These are phyloP conservation scores for Azorinus chamasolen DNA, from an alignment of 2,888 invertebrate genomes.

Conservation along the genomic window DNA sequence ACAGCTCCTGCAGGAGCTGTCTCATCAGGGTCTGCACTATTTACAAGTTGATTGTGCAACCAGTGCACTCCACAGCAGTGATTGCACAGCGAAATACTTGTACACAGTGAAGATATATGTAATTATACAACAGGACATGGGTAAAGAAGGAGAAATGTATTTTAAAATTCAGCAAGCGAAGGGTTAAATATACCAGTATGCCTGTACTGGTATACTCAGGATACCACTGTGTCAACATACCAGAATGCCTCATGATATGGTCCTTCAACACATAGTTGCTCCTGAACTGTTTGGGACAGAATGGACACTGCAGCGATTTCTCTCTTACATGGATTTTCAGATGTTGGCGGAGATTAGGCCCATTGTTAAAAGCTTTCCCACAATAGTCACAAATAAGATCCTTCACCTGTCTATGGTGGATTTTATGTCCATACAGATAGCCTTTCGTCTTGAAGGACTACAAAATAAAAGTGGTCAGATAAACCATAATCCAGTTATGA, in stretches of 20 bases:
- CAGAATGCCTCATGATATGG: conserved; percentile 52
- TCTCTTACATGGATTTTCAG: conserved; percentile 39
- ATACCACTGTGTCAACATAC: conserved; percentile 15
- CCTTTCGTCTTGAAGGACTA: conserved; percentile 42
- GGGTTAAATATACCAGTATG: neutral
- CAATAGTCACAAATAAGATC: conserved; percentile 35
- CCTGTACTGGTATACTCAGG: neutral
- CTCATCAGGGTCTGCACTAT: no score
- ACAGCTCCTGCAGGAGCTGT: no score
- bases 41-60: no score
- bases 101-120: no score
- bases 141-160: no score
- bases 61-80: no score
- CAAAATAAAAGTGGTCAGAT: neutral
- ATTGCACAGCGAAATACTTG: no score
- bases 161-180: no score
- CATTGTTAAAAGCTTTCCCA: conserved; percentile 50
- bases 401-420: conserved; percentile 32
- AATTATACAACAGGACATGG: no score
- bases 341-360: conserved; percentile 44
- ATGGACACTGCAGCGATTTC: conserved; percentile 38
- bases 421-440: conserved; percentile 30
- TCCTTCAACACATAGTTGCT: conserved; percentile 46
- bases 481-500: no score
- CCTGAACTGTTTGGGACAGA: conserved; percentile 47